phyloP scores from a whole-genome alignment of 2,888 invertebrate species.

The Ceratothoa steindachneri region DNA sequence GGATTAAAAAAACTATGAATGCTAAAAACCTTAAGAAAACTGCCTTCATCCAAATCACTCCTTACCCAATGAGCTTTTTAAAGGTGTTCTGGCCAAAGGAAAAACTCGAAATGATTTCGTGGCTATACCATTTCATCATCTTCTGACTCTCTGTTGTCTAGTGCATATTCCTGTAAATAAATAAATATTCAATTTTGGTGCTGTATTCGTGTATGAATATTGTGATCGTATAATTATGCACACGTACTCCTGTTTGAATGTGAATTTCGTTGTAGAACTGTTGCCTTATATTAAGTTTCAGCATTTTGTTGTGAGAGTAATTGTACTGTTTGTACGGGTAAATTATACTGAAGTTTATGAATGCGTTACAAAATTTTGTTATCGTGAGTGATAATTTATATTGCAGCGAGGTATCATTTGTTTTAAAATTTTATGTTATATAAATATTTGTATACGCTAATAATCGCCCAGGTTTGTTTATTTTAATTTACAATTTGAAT shows the following conservation, averaged over 20 bases:
- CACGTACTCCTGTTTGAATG: background rate
- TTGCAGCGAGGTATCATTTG: background rate
- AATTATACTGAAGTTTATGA: too few relatives aligned
- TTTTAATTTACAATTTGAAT: background rate
- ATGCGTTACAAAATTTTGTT: too few relatives aligned
- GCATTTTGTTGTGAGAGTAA: background rate
- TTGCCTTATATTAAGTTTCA: background rate
- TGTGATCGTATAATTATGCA: background rate
- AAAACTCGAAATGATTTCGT: background rate
- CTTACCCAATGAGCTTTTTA: too few relatives aligned
- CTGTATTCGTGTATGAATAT: background rate
- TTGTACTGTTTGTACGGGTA: background rate
- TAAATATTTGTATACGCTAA: background rate
- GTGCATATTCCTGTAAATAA: too few relatives aligned
- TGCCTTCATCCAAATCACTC: too few relatives aligned
- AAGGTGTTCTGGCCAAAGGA: background rate
- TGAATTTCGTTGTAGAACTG: background rate
- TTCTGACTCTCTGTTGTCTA: background rate
- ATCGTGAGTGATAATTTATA: too few relatives aligned
- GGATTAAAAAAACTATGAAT: too few relatives aligned
- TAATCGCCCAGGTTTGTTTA: background rate
- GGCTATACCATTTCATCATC: background rate
- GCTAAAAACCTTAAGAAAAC: too few relatives aligned
- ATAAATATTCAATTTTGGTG: background rate
- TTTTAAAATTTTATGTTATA: background rate